Evolutionary conservation across 1,140 invertebrate genomes (phyloP).

Genomic region (Camponotus vicinus): DNA sequence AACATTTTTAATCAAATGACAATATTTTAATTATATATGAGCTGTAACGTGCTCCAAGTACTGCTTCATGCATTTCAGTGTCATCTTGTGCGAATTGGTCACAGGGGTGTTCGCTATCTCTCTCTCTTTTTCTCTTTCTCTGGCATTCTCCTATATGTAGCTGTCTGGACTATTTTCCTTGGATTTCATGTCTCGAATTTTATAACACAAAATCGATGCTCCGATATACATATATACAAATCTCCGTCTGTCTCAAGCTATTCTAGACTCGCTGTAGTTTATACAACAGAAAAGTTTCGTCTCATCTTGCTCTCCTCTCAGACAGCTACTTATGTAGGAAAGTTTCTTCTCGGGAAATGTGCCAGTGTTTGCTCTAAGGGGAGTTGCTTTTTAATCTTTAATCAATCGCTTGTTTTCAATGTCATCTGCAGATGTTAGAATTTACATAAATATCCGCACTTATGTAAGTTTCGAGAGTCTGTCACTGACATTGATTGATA

Average conservation of each 20-base stretch:
- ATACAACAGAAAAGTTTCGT: neutral
- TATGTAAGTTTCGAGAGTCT: neutral
- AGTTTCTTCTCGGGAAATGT: conserved; percentile 29
- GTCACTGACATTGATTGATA: conserved; percentile 8
- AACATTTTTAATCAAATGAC: conserved; percentile 25
- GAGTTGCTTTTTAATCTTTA: conserved; percentile 35
- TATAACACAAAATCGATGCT: conserved; percentile 12
- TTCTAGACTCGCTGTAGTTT: neutral
- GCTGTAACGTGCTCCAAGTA: conserved; percentile 14
- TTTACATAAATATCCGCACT: neutral
- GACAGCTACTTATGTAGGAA: conserved; percentile 4
- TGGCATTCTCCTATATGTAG: neutral
- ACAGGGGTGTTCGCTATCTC: conserved; percentile 71
- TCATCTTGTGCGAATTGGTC: conserved; percentile 73
- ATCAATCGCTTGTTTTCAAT: conserved; percentile 18
- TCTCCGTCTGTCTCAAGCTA: neutral
- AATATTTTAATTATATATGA: neutral
- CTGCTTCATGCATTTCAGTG: conserved; percentile 74
- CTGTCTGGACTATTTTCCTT: neutral
- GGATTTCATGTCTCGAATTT: neutral
- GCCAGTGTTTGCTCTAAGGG: neutral
- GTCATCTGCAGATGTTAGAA: neutral
- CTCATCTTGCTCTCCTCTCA: neutral
- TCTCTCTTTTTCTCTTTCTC: conserved; percentile 1
- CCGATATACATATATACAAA: neutral